Percentiles rank a stretch among this genome's conserved stretches.
phyloP scores from a whole-genome alignment of 2,797 vertebrate genomes.

The Anabacerthia variegaticeps region DNA sequence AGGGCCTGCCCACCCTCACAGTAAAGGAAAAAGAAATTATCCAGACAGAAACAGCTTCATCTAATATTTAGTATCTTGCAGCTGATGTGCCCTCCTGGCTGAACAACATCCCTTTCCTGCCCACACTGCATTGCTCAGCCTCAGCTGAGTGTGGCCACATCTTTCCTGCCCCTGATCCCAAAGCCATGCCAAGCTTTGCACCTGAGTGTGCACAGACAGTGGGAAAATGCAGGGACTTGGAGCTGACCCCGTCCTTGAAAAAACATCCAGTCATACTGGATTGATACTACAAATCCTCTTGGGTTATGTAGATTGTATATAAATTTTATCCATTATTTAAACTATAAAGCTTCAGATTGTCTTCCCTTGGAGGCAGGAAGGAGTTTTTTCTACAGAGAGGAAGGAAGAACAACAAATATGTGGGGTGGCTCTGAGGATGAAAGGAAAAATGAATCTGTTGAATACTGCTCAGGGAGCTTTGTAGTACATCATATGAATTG shows the following conservation, averaged over 20 bases:
- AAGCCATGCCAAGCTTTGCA: not conserved
- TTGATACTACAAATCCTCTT: not conserved
- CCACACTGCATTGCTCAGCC: fast-evolving
- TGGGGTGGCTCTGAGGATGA: not conserved
- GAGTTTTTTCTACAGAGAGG: fast-evolving
- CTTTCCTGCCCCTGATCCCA: not conserved
- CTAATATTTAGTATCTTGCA: not conserved
- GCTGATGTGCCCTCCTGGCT: not conserved
- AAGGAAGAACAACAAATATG: not conserved
- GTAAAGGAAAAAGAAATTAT: not conserved
- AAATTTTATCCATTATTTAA: not conserved
- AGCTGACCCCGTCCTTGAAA: not conserved
- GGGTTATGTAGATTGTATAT: not conserved
- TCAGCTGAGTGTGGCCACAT: not conserved
- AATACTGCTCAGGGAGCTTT: slow-evolving; percentile 1
- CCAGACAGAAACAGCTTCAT: not conserved
- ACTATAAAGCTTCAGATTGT: not conserved
- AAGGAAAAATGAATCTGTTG: slow-evolving; percentile 2
- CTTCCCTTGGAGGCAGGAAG: not conserved
- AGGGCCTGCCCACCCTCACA: not conserved
- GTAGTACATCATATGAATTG: not conserved
- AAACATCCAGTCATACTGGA: not conserved
- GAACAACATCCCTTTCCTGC: not conserved
- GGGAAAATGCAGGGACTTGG: not conserved
- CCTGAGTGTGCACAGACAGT: not conserved